Conservation (phyloP, 2,113 vertebrate genomes). For the Gnathonemus echidnorhynchus region DNA sequence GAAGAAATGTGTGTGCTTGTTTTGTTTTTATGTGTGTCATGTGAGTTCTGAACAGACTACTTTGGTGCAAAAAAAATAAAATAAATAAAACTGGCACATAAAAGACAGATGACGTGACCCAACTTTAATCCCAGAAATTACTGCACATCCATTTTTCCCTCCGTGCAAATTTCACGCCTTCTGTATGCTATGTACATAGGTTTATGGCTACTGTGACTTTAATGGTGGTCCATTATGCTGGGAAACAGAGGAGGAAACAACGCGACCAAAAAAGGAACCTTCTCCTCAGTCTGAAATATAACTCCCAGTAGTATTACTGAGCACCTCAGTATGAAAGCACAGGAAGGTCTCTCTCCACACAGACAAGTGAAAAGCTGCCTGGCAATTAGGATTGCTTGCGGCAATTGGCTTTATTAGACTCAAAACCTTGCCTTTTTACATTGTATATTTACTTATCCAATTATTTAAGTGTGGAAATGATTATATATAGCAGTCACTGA, state of each 20-base stretch:
- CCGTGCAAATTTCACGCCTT: neutral
- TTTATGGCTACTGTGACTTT: neutral
- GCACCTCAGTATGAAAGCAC: neutral
- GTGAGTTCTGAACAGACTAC: neutral
- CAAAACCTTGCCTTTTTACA: neutral
- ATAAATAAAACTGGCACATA: neutral
- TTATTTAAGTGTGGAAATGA: neutral
- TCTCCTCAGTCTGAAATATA: neutral
- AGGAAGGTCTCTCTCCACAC: neutral
- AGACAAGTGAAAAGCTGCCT: neutral
- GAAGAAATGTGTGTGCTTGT: neutral
- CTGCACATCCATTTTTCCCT: neutral
- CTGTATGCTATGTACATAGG: neutral
- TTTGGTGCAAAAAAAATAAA: neutral
- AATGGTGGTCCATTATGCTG: neutral
- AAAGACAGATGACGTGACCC: neutral
- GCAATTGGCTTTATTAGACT: neutral
- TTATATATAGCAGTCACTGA: neutral
- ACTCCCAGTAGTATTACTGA: slow-evolving; percentile 4
- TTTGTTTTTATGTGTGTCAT: neutral
- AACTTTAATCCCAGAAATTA: neutral
- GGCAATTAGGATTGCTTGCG: neutral
- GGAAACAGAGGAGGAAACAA: neutral
- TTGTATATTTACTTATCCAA: neutral
- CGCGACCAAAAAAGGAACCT: neutral